Base-by-base conservation (phyloP, 1,140 invertebrate species). In the Pseudoatta argentina region DNA sequence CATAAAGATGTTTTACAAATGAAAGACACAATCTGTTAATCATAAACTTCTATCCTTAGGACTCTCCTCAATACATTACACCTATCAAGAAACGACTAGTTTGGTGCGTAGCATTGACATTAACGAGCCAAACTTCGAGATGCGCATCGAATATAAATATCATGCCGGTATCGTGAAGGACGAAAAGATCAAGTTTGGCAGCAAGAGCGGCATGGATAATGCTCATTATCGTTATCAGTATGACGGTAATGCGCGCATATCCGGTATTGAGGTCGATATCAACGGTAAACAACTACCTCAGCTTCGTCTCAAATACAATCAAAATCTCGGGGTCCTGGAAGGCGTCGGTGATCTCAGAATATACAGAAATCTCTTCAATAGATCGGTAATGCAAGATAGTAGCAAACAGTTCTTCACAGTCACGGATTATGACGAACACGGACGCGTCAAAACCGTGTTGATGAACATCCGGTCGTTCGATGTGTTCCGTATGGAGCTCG, bases 211-310 rank as follows among this genome's bases (percentile, higher is more conserved):
- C 0, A 94, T 99, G 67, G 97, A 98, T 89, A 98, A 98, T 87
- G 97, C 97, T 2, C 98, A 98, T 92, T 97, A 98, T 91, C 98
- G 98, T 91, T 99, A 98, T 92, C 97, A 98, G 89, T 98, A 98
- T 92, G 98, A 99, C 93, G 98, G 98, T 0, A 95, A 95, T 34
- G 98, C 98, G 0, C 95, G 98, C 24, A 96, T 98, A 67, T 98
- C 97, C 7, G 97, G 97, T n/a, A 97, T 98, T 82, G 98, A 98
- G 89, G 97, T 98, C 27, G 98, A 98, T 92, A 97, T 98, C 55
- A 98, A 98, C 92, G 98, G 97, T 44, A 98, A 98, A 94, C 97
- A 94, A 95, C 96, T 97, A 30, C 96, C 96, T 2, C 96, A 96
- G 51, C 94, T 98, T 39, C 96, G 97, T 87, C 94, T 98, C 71